Base-by-base conservation (phyloP, 2,888 invertebrate species). In the Heliconius ismenius region DNA sequence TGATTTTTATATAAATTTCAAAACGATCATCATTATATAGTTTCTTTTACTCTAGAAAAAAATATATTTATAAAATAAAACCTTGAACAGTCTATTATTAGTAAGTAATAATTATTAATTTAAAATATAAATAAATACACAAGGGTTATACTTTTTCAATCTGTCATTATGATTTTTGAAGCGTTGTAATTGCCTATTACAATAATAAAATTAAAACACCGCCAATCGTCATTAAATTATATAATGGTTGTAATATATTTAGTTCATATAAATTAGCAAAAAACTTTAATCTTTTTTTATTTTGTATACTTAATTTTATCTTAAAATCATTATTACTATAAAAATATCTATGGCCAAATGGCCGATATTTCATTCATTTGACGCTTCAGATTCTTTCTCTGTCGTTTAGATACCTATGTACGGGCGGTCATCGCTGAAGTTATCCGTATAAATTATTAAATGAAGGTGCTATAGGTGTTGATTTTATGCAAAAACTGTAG, bases 391-490 rank as follows among this genome's bases (percentile, higher is more conserved):
- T 92, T 90, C 88, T 89, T 86, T 91, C 89, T 90, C 87, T 91
- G 88, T 90, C 90, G 87, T 90, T 90, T 89, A 91, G 88, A 85
- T 90, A 89, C 88, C 87, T 88, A 84, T 88, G 87, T 87, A 89
- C 90, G 93, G 93, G 92, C 89, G 92, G 91, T 92, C 90, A 86
- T 92, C 89, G 88, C 88, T 89, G 84, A 88, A 91, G 89, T 90
- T 91, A 90, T 92, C 88, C 89, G 89, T 89, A 88, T 88, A 92
- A 91, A 92, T 84, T 90, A 93, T 88, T 94, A 94, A 93, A 94
- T 94, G 94, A 94, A 92, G 94, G 94, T 94, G 94, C 94, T 94
- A 87, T 94, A 93, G 81, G 90, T 93, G 92, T 94, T 93, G 88
- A 89, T 93, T 94, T 92, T 93, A 93, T 93, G 92, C 89, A 90